Base-by-base conservation (phyloP, 2,888 invertebrate genomes). In the Pristionchus japonicus region DNA sequence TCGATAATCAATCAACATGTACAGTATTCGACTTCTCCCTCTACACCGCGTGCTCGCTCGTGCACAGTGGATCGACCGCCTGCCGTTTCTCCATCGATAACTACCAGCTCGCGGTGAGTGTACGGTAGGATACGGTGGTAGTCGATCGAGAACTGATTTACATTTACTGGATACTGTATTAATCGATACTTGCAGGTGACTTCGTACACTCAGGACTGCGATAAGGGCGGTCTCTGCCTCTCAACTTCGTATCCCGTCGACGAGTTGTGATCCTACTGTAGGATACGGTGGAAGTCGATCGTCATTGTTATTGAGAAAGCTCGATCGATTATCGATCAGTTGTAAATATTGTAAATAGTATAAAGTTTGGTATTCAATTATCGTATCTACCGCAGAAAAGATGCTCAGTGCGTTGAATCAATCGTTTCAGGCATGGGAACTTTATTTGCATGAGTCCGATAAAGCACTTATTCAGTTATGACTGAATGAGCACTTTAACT, bases 11-110 rank as follows among this genome's bases (percentile, higher is more conserved):
- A 20, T 27, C 40, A 20, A 84, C 40, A 47, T 3, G 83, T 93
- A 88, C 87, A 93, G 94, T 93, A 6, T 94, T 94, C 89, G 94
- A 94, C 89, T 93, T 94, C 90, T 92, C 93, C 0, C 89, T 94
- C 20, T 90, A 93, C 89, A 92, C 93, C 61, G 91, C 91, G 61
- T 94, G 94, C 88, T 91, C 91, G 23, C 89, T 94, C n/a, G 90
- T 90, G 20, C 92, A 93, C 86, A 89, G 92, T 37, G 93, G 93
- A 37, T 90, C 90, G 43, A 90, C 91, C 83, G 90, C 88, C 23
- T 94, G 94, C 86, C 89, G 90, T 31, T 94, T 94, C 90, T 91
- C 77, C 43, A 80, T 93, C 27, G 90, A 91, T 57, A 89, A 88
- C 17, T 87, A 61, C 87, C 34, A 40, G 40, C 87, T 87, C 13